Conservation (phyloP, 2,797 vertebrate species). For the Orestias chungarensis region DNA sequence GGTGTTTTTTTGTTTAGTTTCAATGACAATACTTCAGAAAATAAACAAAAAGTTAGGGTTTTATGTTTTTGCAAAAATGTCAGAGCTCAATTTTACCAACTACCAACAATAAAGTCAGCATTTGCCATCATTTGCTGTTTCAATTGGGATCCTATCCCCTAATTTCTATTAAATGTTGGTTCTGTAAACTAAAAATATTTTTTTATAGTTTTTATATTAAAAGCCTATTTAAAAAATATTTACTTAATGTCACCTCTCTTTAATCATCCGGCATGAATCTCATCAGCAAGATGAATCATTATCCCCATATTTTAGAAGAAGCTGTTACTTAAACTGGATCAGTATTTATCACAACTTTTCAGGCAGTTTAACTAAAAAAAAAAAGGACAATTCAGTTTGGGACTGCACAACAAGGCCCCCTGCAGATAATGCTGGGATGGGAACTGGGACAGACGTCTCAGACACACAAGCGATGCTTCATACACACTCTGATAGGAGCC, state of each 20-base stretch:
- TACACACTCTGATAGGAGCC: constrained; percentile 24
- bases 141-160: background rate
- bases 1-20: background rate
- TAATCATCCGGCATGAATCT: background rate
- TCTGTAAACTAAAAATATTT: background rate
- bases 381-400: constrained; percentile 38
- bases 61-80: background rate
- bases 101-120: background rate
- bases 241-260: background rate
- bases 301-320: background rate
- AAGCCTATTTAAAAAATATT: no score
- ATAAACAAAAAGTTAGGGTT: background rate
- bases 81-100: background rate
- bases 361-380: constrained; percentile 7
- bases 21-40: background rate
- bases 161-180: background rate
- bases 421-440: constrained; percentile 66
- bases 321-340: background rate
- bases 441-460: constrained; percentile 80
- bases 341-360: constrained; percentile 13
- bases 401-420: constrained; percentile 55
- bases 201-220: no score
- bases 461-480: constrained; percentile 45
- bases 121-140: background rate
- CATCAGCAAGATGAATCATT: background rate